Evolutionary conservation across 2,113 vertebrate genomes (phyloP), one percentile per base, ranked within the genome.

Genomic region (Hippocampus abdominalis): DNA sequence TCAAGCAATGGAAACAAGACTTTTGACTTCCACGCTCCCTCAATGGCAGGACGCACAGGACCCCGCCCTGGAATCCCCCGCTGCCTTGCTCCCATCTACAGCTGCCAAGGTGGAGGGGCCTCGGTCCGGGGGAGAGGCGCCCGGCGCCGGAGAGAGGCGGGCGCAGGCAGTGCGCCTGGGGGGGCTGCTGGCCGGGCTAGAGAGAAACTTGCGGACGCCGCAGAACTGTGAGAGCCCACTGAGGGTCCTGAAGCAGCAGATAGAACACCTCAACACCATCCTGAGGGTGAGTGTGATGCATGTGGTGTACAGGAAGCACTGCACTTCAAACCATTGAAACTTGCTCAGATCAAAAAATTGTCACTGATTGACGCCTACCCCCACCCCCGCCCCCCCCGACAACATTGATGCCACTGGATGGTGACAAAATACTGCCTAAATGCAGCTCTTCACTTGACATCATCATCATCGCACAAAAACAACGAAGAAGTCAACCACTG

Each of bases 251-350:
- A 88, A 94, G 40, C 82, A 87, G 62, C 94, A 94, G 77, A 68
- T 94, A 8, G 87, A 90, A 0, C 87, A 91, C 59, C 87, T 98
- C 82, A 79, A 80, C 42, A 93, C 94, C 16, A 92, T 93, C 36
- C 73, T 98, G 75, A 94, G 95, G 94, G 97, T 98, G 78, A 53
- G 97, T 98, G 78, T 39, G 32, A 6, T 44, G 9, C 54, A 54
- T 8, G 8, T 0, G 0, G 4, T 32, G 29, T 4, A 32, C 4
- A 5, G 29, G 29, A 32, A 49, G 6, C 18, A 2, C 6, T 20
- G 48, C 15, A 49, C 10, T 11, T 44, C 11, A 44, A 44, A 44
- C 10, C 13, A 13, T 13, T 44, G 42, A 44, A 3, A 2, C 42
- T 44, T 10, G 42, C 42, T 44, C 48, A 8, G 16, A 51, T 7